phyloP scores from a whole-genome alignment of 2,113 vertebrate genomes.

The Zootoca vivipara region DNA sequence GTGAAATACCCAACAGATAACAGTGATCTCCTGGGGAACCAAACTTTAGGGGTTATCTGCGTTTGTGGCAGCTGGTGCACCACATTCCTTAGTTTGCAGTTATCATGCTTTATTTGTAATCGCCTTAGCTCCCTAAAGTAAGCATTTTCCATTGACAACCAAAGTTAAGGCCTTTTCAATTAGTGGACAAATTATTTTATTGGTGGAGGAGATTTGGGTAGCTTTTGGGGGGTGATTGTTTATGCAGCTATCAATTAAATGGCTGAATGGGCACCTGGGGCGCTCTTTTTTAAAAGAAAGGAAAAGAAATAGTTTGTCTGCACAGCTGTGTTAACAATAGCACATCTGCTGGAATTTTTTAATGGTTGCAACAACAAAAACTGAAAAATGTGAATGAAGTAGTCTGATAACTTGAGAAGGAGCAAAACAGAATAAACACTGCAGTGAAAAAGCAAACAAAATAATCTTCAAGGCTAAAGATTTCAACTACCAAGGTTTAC shows the following conservation, averaged over 20 bases:
- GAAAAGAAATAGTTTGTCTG: not conserved
- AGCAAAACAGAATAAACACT: not conserved
- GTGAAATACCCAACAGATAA: not conserved
- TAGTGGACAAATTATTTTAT: not conserved
- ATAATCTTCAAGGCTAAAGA: not conserved
- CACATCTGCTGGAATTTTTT: not conserved
- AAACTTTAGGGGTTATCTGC: not conserved
- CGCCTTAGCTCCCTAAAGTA: not conserved
- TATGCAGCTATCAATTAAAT: constrained; percentile 7
- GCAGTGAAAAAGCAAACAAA: not conserved
- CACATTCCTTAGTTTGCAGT: not conserved
- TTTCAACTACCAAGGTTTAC: not conserved
- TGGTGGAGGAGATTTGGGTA: not conserved
- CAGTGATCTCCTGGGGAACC: not conserved
- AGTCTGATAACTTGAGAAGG: constrained; percentile 17
- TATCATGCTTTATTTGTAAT: not conserved
- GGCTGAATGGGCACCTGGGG: not conserved
- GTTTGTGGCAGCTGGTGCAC: not conserved
- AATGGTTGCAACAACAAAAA: not conserved
- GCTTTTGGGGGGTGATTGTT: not conserved
- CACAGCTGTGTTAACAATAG: not conserved
- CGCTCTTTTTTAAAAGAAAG: constrained; percentile 12
- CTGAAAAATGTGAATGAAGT: not conserved
- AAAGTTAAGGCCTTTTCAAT: constrained; percentile 8
- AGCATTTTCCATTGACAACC: not conserved